phyloP scores from a whole-genome alignment of 2,113 vertebrate genomes.

The Halcyon malimbica region DNA sequence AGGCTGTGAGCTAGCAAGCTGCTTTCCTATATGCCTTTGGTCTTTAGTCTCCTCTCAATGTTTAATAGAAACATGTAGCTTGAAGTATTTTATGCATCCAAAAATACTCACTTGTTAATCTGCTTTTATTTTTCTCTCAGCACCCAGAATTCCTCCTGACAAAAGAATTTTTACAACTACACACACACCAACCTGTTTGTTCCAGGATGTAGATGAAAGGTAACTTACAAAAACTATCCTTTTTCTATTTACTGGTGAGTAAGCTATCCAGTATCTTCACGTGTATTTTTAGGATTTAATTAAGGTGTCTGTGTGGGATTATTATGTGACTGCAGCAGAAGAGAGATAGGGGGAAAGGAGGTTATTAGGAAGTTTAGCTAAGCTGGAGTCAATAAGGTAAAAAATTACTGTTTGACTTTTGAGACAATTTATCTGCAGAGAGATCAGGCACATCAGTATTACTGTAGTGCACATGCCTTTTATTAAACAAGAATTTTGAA shows the following conservation, averaged over 20 bases:
- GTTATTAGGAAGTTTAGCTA: background rate
- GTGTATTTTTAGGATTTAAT: background rate
- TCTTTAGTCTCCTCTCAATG: background rate
- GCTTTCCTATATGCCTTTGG: background rate
- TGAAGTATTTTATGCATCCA: background rate
- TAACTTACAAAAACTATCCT: background rate
- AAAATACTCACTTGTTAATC: background rate
- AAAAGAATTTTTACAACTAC: slow-evolving; percentile 97
- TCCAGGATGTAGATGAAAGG: slow-evolving; percentile 95
- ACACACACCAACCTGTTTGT: slow-evolving; percentile 90
- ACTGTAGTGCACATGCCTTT: background rate
- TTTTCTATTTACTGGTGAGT: background rate
- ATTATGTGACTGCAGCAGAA: background rate
- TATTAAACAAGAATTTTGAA: background rate
- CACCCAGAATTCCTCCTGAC: slow-evolving; percentile 92
- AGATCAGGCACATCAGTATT: background rate
- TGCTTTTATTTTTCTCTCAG: slow-evolving; percentile 68
- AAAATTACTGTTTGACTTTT: background rate
- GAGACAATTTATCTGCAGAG: background rate
- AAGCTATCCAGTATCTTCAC: background rate
- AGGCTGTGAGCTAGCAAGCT: background rate
- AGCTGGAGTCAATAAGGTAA: background rate
- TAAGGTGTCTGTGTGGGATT: background rate
- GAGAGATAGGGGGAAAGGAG: background rate
- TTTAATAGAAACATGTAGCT: background rate